Percentiles rank a stretch among this genome's conserved stretches.
Evolutionary conservation across 1,140 invertebrate species (phyloP).

Genomic region (Oreohelix idahoensis): DNA sequence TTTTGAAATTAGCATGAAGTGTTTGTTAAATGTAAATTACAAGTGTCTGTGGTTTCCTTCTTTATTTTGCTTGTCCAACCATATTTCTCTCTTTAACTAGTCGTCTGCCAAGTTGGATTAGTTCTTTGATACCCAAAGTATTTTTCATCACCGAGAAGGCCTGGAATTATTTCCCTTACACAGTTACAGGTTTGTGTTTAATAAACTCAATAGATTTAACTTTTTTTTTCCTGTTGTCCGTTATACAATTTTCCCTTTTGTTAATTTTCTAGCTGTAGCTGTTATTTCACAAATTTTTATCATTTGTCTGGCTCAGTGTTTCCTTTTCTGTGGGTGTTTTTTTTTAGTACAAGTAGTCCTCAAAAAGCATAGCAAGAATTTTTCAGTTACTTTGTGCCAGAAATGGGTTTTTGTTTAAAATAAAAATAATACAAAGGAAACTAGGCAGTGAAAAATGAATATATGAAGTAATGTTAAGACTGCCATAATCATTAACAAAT

Average conservation of each 20-base stretch:
- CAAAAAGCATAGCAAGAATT: too few species aligned
- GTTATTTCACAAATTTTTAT: too few species aligned
- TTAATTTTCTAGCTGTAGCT: too few species aligned
- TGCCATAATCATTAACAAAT: too few species aligned
- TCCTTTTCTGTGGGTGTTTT: too few species aligned
- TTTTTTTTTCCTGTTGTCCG: not conserved
- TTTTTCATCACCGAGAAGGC: constrained; percentile 95
- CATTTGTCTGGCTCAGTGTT: too few species aligned
- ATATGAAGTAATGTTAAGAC: too few species aligned
- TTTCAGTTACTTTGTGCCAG: too few species aligned
- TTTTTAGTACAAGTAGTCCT: too few species aligned
- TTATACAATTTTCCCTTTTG: not conserved
- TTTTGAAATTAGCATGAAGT: not conserved
- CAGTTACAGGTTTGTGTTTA: constrained; percentile 82
- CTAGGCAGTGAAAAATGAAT: too few species aligned
- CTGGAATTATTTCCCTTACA: constrained; percentile 96
- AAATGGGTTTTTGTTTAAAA: too few species aligned
- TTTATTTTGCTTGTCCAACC: not conserved
- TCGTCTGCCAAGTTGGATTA: constrained; percentile 91
- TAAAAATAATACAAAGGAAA: too few species aligned
- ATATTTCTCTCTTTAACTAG: constrained; percentile 75
- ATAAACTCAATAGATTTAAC: not conserved
- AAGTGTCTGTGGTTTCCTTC: not conserved
- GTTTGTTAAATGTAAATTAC: not conserved
- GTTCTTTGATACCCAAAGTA: constrained; percentile 88